Evolutionary conservation across 2,113 vertebrate genomes (phyloP), one percentile per base, ranked within the genome.

Genomic region (Chaenocephalus aceratus): DNA sequence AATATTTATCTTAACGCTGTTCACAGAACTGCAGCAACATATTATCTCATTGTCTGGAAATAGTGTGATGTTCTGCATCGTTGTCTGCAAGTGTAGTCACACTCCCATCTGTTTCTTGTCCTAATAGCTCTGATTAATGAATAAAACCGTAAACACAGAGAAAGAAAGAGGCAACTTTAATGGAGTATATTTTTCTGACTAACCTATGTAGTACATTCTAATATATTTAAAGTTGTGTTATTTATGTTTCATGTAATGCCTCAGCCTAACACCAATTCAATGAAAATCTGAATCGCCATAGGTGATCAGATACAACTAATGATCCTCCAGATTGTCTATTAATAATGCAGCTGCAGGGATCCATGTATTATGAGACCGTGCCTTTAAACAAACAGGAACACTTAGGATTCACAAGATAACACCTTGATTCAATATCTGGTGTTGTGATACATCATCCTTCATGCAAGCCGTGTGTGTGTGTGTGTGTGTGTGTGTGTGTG

Each of bases 391-490:
- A 81, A 67, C 63, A 79, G 68, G 10, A 77, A 53, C 76, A 83
- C 81, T 70, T 51, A 30, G 63, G 77, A 89, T 85, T 80, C 75
- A 80, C 51, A 54, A 77, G 85, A 73, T 79, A 75, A 83, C 74
- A 75, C 86, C 62, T 64, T 79, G 72, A 91, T 86, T 89, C 85
- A 90, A 85, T 92, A 88, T 82, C 58, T 84, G 57, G 51, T 53
- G 67, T 59, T 68, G 83, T 67, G 67, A 88, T 86, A 71, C 75
- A 77, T 86, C 77, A 82, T 90, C 88, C 82, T 80, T 87, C 62
- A 85, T n/a, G 62, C 13, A 68, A 1, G 70, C 26, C n/a, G 56
- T 53, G 45, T 34, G 16, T 65, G 10, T 41, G 41, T 67, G 71
- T 16, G n/a, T 45, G 64, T 36, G n/a, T 21, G 49, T n/a, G 21